phyloP scores from a whole-genome alignment of 2,113 vertebrate species.

The Percina caprodes region DNA sequence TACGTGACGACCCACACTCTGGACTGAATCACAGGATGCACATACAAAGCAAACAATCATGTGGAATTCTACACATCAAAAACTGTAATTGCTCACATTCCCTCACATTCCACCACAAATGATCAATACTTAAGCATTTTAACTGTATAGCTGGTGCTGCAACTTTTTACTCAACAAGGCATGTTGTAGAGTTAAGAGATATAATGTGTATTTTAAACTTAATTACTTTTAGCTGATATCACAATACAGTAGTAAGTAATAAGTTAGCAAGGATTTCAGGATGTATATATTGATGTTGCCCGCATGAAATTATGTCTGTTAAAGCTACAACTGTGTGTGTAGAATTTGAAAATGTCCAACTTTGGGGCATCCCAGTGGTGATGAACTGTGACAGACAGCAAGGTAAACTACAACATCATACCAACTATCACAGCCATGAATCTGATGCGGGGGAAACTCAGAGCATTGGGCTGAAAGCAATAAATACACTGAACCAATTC shows the following conservation, averaged over 20 bases:
- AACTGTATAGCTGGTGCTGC: background rate
- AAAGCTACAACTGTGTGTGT: background rate
- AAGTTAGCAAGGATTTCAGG: background rate
- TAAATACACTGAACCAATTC: background rate
- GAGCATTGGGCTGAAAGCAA: background rate
- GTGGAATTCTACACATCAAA: background rate
- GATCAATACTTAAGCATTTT: background rate
- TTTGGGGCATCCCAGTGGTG: background rate
- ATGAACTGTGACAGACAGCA: background rate
- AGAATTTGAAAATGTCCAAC: background rate
- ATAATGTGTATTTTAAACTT: constrained; percentile 9
- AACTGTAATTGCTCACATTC: background rate
- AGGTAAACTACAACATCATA: background rate
- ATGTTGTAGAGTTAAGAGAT: constrained; percentile 1
- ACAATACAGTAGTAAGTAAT: background rate
- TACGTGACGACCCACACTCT: constrained; percentile 28
- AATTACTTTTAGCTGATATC: background rate
- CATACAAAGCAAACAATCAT: background rate
- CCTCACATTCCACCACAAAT: background rate
- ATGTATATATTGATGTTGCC: background rate
- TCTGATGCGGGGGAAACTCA: background rate
- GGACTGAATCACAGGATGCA: constrained; percentile 31
- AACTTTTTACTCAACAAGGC: constrained; percentile 15
- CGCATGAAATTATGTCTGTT: background rate
- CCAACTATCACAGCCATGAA: background rate